A percentile compares a stretch with the other conserved stretches of the same genome.
Conservation (phyloP, 2,113 vertebrate species). For the Papio anubis region DNA sequence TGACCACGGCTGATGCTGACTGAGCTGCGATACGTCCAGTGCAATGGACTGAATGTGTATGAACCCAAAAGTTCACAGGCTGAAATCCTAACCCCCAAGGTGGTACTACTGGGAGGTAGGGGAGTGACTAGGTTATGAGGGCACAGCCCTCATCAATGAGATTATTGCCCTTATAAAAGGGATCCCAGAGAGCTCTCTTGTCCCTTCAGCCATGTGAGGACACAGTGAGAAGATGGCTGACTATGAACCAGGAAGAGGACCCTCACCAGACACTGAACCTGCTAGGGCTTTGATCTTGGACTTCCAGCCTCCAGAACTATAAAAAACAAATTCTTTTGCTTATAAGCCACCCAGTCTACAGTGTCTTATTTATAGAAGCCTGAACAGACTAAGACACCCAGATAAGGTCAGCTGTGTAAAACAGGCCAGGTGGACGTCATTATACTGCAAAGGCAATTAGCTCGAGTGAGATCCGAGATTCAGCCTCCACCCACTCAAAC, state of each 20-base stretch:
- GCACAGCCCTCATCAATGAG: neutral
- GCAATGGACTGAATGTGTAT: neutral
- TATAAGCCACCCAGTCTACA: neutral
- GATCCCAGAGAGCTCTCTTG: neutral
- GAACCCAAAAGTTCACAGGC: neutral
- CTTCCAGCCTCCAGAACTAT: neutral
- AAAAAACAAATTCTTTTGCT: neutral
- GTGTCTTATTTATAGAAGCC: neutral
- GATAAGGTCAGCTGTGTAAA: neutral
- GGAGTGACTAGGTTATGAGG: neutral
- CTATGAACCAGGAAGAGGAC: neutral
- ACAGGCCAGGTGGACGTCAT: neutral
- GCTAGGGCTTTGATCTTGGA: neutral
- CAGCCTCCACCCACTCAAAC: neutral
- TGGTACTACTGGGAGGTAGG: too few species aligned
- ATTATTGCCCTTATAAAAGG: too few species aligned
- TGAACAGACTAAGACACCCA: neutral
- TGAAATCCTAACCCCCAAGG: neutral
- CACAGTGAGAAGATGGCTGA: too few species aligned
- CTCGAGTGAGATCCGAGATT: neutral
- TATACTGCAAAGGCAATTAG: neutral
- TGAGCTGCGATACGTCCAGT: rapidly evolving
- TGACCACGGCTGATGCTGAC: neutral
- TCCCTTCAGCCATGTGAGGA: neutral
- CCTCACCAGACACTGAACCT: neutral